Percentiles rank a stretch among this genome's conserved stretches.
Conservation (phyloP, 2,888 invertebrate genomes). For the Augiades crinisus region DNA sequence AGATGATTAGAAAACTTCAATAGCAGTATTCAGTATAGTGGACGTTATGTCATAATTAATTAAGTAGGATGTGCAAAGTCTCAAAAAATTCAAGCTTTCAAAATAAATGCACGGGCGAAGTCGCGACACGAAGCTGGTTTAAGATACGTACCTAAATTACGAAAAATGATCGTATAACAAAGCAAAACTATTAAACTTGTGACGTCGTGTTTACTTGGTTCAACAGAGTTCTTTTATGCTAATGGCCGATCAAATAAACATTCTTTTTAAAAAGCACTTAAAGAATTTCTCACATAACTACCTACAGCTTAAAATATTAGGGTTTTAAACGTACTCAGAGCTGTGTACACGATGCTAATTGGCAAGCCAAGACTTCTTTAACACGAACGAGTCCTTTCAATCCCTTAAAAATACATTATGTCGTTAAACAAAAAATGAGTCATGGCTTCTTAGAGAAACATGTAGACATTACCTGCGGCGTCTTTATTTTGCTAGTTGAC, state of each 20-base stretch:
- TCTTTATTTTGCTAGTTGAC: neutral
- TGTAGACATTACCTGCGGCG: slow-evolving; percentile 35
- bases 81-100: too few species aligned
- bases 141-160: too few species aligned
- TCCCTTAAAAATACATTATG: slow-evolving; percentile 66
- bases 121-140: too few species aligned
- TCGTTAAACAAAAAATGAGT: slow-evolving; percentile 51
- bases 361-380: slow-evolving; percentile 43
- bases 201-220: slow-evolving; percentile 6
- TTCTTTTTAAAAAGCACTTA: slow-evolving; percentile 49
- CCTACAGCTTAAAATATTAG: slow-evolving; percentile 39
- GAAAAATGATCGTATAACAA: neutral
- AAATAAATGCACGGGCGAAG: too few species aligned
- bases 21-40: too few species aligned
- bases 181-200: neutral
- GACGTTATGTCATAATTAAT: too few species aligned
- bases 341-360: slow-evolving; percentile 52
- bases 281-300: slow-evolving; percentile 44
- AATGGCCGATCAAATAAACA: slow-evolving; percentile 48
- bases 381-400: slow-evolving; percentile 50
- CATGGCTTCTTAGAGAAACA: slow-evolving; percentile 36
- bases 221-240: slow-evolving; percentile 32
- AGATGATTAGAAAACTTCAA: too few species aligned
- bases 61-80: too few species aligned
- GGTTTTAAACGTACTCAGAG: slow-evolving; percentile 36